Conservation (phyloP, 1,140 invertebrate species). For the Pseudomyrmex pallidus region DNA sequence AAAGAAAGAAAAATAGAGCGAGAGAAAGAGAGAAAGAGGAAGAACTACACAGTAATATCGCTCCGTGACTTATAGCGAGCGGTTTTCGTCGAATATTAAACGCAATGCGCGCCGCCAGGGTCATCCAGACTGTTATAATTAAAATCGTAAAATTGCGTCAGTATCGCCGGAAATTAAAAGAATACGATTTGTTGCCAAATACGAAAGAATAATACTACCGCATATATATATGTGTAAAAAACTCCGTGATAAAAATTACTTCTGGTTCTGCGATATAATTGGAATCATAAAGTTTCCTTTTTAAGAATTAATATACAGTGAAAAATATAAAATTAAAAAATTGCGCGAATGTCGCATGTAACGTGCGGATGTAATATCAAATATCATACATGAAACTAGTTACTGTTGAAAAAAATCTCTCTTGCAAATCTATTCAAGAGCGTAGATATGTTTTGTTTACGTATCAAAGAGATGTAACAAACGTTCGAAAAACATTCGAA, state of each 20-base stretch:
- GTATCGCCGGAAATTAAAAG: background rate
- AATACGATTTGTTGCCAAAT: background rate
- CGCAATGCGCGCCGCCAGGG: background rate
- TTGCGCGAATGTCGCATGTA: background rate
- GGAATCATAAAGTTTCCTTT: background rate
- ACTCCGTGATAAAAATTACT: background rate
- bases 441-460: no score
- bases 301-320: background rate
- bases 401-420: background rate
- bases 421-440: no score
- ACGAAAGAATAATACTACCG: background rate
- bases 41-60: slow-evolving; percentile 2
- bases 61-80: background rate
- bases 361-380: background rate
- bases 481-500: no score
- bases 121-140: slow-evolving; percentile 6
- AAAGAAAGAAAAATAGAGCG: background rate
- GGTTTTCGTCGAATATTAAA: slow-evolving; percentile 23
- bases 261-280: slow-evolving; percentile 1
- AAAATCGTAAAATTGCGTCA: background rate
- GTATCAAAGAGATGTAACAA: background rate
- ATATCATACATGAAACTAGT: background rate
- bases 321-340: slow-evolving; percentile 7
- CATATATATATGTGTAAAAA: background rate
- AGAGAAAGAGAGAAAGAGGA: background rate